These are phyloP conservation scores for Cliona cf. orientalis DNA, from an alignment of 37 sponge, comb jelly and placozoan genomes.

Conservation along the genomic window DNA sequence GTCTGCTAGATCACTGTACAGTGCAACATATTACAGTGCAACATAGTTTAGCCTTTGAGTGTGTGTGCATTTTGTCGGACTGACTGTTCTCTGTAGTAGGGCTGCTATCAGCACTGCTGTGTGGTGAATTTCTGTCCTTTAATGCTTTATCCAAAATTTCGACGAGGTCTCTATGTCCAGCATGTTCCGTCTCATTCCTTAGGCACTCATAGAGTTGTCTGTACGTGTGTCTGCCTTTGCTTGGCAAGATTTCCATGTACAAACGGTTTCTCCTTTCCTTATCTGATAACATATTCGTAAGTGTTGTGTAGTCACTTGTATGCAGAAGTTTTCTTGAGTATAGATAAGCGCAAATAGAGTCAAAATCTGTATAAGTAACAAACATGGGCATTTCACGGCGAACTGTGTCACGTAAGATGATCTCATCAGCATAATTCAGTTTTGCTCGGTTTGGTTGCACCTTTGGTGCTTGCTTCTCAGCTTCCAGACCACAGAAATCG, in stretches of 20 bases:
- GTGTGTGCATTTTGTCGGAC: too few relatives aligned
- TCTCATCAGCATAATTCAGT: neutral
- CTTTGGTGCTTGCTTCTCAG: too few relatives aligned
- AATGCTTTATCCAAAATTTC: neutral
- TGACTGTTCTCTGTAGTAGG: too few relatives aligned
- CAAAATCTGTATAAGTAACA: neutral
- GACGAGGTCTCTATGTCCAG: neutral
- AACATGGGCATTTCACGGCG: neutral
- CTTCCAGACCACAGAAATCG: too few relatives aligned
- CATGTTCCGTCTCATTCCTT: neutral
- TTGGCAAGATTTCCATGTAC: neutral
- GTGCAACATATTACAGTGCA: too few relatives aligned
- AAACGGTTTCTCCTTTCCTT: neutral
- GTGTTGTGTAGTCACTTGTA: neutral
- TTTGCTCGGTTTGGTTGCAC: too few relatives aligned
- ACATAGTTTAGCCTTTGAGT: too few relatives aligned
- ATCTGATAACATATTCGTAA: neutral
- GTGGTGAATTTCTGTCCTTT: too few relatives aligned
- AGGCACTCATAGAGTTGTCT: neutral
- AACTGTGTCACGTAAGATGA: neutral
- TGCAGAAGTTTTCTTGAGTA: neutral
- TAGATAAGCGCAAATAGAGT: neutral
- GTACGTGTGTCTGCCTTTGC: neutral
- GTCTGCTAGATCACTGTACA: too few relatives aligned
- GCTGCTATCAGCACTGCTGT: too few relatives aligned